Evolutionary conservation across 2,113 vertebrate species (phyloP), one percentile per base, ranked within the genome.

Genomic region (Prinia subflava): DNA sequence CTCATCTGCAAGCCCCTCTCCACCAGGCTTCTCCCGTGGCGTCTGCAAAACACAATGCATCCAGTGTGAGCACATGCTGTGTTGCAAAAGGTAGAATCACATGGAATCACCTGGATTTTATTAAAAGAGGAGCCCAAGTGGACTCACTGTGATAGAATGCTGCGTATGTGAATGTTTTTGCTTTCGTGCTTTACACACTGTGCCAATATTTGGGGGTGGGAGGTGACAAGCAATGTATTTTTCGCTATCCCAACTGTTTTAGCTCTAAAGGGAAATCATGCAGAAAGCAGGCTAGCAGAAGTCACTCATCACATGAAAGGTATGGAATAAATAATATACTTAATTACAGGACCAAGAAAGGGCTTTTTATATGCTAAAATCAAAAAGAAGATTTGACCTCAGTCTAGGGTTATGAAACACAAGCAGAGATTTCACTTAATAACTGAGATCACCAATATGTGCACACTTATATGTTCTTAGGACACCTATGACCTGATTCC

Each of bases 211-310:
- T 52, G 52, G 12, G n/a, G 44, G 31, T 55, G 37, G 35, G 47
- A 63, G 64, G 64, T 55, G 46, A 56, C 16, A n/a, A 69, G 78
- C 60, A 94, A 96, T 93, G 7, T 37, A 77, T 96, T 95, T 94
- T 94, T 96, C 89, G 87, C 85, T 76, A 64, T 86, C 81, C 59
- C 79, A 91, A 89, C 94, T 93, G 96, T 89, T 97, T 97, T 85
- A 97, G 95, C 96, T 96, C 96, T 98, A 95, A 97, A 95, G 97
- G 97, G 97, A 98, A 97, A 97, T 97, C 76, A 91, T 22, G 50
- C 42, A 73, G 96, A 97, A 98, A 97, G 94, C 96, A 98, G 96
- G 96, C 95, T 98, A 96, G 83, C 67, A 87, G 93, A 92, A 96
- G 82, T 80, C 46, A 52, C 44, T 87, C 74, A 41, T 78, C 81